These are phyloP conservation scores for Pangasius krempfi DNA, from an alignment of 2,797 vertebrate species.

Conservation along the genomic window DNA sequence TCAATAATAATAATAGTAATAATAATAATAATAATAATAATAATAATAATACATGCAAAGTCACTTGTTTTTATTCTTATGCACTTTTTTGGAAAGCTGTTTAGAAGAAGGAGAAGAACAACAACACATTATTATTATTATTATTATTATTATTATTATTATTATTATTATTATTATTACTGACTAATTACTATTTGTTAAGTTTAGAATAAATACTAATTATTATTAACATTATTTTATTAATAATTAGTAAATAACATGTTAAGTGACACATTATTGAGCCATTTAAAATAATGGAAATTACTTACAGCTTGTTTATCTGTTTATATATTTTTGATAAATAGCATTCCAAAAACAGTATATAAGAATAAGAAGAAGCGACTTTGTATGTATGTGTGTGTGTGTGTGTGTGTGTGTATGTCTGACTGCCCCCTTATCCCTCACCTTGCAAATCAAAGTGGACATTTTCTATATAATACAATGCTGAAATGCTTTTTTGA, in stretches of 20 bases:
- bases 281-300: neutral
- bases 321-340: too few relatives aligned
- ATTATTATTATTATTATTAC: too few relatives aligned
- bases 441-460: neutral
- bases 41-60: neutral
- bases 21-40: neutral
- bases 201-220: too few relatives aligned
- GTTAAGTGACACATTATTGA: neutral
- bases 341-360: too few relatives aligned
- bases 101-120: too few relatives aligned
- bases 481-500: slow-evolving; percentile 2
- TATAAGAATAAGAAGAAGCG: too few relatives aligned
- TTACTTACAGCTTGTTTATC: too few relatives aligned
- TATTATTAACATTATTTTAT: neutral
- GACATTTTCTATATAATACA: slow-evolving; percentile 17
- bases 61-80: too few relatives aligned
- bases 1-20: neutral
- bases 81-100: too few relatives aligned
- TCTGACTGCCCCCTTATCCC: neutral
- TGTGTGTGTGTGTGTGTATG: neutral
- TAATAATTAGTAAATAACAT: neutral
- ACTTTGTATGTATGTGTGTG: too few relatives aligned
- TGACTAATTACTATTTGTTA: neutral
- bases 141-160: too few relatives aligned
- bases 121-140: too few relatives aligned